Conservation (phyloP, 1,140 invertebrate genomes). For the Zaprionus davidi region DNA sequence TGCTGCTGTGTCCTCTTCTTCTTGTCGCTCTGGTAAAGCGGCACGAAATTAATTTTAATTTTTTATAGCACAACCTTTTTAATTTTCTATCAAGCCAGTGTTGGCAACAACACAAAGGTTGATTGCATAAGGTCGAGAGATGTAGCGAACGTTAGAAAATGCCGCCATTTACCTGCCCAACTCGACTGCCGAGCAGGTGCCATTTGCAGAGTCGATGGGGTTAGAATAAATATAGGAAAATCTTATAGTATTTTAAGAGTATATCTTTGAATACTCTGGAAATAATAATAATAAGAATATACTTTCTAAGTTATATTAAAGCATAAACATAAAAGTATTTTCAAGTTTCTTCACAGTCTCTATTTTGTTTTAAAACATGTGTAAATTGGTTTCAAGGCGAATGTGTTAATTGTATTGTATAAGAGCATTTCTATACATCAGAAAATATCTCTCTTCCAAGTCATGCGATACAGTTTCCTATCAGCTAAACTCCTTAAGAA, state of each 20-base stretch:
- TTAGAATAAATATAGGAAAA: background rate
- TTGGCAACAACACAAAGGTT: constrained; percentile 34
- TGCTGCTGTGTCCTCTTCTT: too few species aligned
- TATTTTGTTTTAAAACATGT: too few species aligned
- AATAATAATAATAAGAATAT: too few species aligned
- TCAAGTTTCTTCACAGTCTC: background rate
- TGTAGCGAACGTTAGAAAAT: constrained; percentile 28
- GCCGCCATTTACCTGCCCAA: constrained; percentile 28
- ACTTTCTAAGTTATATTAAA: background rate
- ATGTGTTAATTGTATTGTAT: too few species aligned
- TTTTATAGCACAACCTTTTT: constrained; percentile 76
- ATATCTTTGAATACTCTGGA: background rate
- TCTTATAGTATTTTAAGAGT: background rate
- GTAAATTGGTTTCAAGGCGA: too few species aligned
- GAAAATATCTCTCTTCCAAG: too few species aligned
- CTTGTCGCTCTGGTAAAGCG: too few species aligned
- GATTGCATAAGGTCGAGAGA: constrained; percentile 13
- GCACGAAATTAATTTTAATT: constrained; percentile 79
- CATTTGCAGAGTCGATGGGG: constrained; percentile 28
- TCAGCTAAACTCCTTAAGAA: background rate
- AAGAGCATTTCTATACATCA: too few species aligned
- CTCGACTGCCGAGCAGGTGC: constrained; percentile 11
- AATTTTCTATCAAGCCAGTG: constrained; percentile 74
- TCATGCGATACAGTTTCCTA: background rate
- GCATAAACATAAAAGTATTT: background rate